Base-by-base conservation (phyloP, 2,888 invertebrate species). In the Timandra comae region DNA sequence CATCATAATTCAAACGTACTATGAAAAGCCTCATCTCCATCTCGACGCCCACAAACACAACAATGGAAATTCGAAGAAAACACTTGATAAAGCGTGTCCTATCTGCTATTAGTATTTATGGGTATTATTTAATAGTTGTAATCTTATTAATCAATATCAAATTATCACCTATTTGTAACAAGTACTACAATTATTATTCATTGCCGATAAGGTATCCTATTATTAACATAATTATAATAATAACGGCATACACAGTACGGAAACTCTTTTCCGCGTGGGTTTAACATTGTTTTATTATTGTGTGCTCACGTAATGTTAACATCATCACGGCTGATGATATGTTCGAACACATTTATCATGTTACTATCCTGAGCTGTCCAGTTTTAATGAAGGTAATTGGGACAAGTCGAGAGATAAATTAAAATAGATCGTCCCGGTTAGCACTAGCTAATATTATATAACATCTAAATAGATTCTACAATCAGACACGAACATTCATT, bases 1-100 rank as follows among this genome's bases (percentile, higher is more conserved):
- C 62, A 69, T 78, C 77, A 80, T 75, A 78, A 76, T 65, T 61
- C 54, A 66, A 47, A 49, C 46, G 45, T 29, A 46, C 46, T 37
- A 52, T 50, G 59, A 60, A 56, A 58, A 66, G 61, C 57, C 63
- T 72, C 81, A 74, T 77, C 75, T 48, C 46, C 31, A 47, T 46
- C 59, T 57, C 58, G 56, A 51, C 44, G 33, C 38, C 45, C 30
- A 48, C 48, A 26, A 6, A 10, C 26, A 37, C 20, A 8, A 35
- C 29, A 35, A 29, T 8, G 30, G 43, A 43, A 47, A 49, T 40
- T 36, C 10, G 37, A 49, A 42, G 41, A 44, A 50, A 46, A 42
- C 42, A 19, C 33, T 23, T 23, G 31, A 16, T 16, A 16, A 16
- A 16, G n/a, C n/a, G n/a, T n/a, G n/a, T n/a, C n/a, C n/a, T n/a